These are phyloP conservation scores for Pholis gunnellus DNA, from an alignment of 2,113 vertebrate species.

Conservation along the genomic window DNA sequence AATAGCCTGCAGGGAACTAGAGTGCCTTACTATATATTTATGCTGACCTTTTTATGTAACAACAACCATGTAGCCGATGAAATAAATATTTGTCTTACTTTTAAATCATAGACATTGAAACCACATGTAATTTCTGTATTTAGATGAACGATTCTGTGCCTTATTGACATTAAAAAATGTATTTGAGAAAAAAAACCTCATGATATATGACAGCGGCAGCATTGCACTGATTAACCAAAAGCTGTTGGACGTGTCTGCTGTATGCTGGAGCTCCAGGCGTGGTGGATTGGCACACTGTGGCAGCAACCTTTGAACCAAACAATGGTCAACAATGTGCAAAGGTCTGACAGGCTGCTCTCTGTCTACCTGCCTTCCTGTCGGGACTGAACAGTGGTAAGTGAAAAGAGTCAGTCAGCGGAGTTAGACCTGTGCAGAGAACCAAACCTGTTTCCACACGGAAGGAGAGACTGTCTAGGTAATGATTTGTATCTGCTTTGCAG, in stretches of 20 bases:
- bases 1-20: background rate
- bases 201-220: background rate
- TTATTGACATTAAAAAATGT: conserved; percentile 13
- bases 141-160: background rate
- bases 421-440: conserved; percentile 26
- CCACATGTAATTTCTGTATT: conserved; percentile 11
- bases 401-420: background rate
- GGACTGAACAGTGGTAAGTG: conserved; percentile 58
- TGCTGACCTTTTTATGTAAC: background rate
- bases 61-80: background rate
- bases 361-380: conserved; percentile 33
- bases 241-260: background rate
- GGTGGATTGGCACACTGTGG: conserved; percentile 16
- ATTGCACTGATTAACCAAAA: conserved; percentile 49
- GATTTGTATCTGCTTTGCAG: conserved; percentile 34
- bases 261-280: conserved; percentile 25
- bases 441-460: conserved; percentile 30
- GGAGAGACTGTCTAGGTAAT: conserved; percentile 8
- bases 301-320: conserved; percentile 70
- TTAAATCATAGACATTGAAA: background rate
- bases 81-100: no score
- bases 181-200: background rate
- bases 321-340: conserved; percentile 3
- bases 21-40: conserved; percentile 1
- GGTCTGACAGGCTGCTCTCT: conserved; percentile 20